Evolutionary conservation across 2,797 vertebrate species (phyloP), one percentile per base, ranked within the genome.

Genomic region (Holocentrus rufus): DNA sequence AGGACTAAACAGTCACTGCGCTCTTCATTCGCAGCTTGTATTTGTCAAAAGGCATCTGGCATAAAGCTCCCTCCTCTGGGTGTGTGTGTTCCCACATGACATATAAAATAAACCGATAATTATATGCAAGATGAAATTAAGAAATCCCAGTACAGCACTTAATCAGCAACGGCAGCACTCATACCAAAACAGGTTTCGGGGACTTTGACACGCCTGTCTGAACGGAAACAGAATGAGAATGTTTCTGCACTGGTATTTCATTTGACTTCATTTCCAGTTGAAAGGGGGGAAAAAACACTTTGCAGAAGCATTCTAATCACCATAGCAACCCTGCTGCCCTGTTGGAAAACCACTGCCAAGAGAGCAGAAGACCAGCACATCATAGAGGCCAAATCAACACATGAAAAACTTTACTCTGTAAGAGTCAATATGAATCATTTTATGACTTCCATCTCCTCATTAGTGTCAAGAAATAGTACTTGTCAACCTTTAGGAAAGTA

Each of bases 1-100:
- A 42, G 56, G 58, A 58, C 55, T 20, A 63, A 75, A 69, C 78
- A 81, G 72, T 66, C 74, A 77, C 74, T 42, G 65, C 11, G 23
- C 36, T 79, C 39, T 63, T 65, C 46, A 30, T 14, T 2, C 60
- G 52, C 82, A 65, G 25, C 61, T 64, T 55, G 25, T 22, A 54
- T 74, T 65, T 71, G 62, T 66, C 22, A 63, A 66, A 62, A 50
- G 54, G 55, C 42, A 59, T 65, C 60, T 81, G 50, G 71, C 44
- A 30, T 50, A 27, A 69, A 70, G 55, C 4, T 6, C 50, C 50
- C 53, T 68, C 44, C 7, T 77, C 46, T 69, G 46, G 52, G 65
- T 30, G 64, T 67, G 60, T 42, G 10, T 20, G n/a, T 22, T 64
- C 65, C 36, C 72, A 23, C 11, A 2, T 50, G 59, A 52, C 25